Conservation (phyloP, 1,140 invertebrate genomes). For the Sarcophaga peregrina region DNA sequence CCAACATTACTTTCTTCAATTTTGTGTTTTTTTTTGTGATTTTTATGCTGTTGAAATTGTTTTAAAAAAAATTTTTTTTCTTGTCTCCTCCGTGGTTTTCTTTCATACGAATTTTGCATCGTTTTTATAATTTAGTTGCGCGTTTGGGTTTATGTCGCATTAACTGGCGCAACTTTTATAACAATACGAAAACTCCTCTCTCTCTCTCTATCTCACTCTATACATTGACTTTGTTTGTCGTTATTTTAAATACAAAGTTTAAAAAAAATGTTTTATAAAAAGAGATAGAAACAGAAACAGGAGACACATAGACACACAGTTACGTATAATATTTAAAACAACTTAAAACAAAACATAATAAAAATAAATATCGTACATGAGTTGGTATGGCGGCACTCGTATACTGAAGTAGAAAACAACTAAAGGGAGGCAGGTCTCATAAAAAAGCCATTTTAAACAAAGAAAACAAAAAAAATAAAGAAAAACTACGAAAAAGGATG, state of each 20-base stretch:
- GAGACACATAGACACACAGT: too few species aligned
- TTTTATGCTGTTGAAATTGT: neutral
- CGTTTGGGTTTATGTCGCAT: constrained; percentile 34
- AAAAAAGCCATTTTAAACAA: neutral
- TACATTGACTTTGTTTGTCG: neutral
- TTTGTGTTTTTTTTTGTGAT: constrained; percentile 6
- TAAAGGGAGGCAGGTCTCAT: neutral
- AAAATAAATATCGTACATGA: too few species aligned
- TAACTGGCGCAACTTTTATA: constrained; percentile 36
- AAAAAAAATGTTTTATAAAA: neutral
- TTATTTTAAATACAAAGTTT: neutral
- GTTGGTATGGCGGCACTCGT: too few species aligned
- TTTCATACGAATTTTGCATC: neutral
- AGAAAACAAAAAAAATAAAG: neutral
- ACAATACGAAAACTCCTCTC: constrained; percentile 23
- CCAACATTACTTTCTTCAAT: neutral
- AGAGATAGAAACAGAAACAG: too few species aligned
- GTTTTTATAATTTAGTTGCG: constrained; percentile 22
- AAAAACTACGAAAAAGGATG: neutral
- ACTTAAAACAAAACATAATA: too few species aligned
- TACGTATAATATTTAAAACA: too few species aligned
- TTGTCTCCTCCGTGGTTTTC: neutral
- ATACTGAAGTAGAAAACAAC: neutral
- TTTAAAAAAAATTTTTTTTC: neutral
- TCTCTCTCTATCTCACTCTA: neutral